These are phyloP conservation scores for Gila robusta DNA, from an alignment of 2,797 vertebrate species.

Conservation along the genomic window DNA sequence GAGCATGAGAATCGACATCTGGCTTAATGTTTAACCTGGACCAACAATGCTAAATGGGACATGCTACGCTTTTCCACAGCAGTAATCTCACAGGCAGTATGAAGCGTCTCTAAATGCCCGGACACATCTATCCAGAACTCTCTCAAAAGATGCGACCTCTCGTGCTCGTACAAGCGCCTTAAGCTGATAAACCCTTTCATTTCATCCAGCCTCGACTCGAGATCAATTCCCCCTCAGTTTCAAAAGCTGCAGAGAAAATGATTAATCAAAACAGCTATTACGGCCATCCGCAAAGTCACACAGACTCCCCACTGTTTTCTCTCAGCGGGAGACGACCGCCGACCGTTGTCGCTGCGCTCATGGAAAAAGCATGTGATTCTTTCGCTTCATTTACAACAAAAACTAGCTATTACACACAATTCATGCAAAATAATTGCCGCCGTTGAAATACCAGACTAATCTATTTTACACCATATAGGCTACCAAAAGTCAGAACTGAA, in stretches of 20 bases:
- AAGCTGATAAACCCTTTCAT: constrained; percentile 82
- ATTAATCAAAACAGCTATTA: constrained; percentile 81
- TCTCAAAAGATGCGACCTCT: constrained; percentile 77
- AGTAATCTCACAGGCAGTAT: constrained; percentile 75
- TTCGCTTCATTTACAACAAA: constrained; percentile 18
- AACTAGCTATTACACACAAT: constrained; percentile 26
- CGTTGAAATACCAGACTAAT: background rate
- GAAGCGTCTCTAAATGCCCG: constrained; percentile 76
- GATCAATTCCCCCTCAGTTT: constrained; percentile 65
- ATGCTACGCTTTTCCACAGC: constrained; percentile 54
- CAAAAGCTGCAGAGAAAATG: constrained; percentile 74
- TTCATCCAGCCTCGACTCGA: constrained; percentile 65
- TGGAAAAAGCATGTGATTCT: constrained; percentile 11
- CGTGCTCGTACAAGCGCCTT: constrained; percentile 78
- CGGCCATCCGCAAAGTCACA: constrained; percentile 68
- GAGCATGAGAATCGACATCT: constrained; percentile 51
- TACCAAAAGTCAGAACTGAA: constrained; percentile 6
- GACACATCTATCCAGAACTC: constrained; percentile 73
- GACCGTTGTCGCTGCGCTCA: constrained; percentile 50
- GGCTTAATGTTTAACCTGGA: constrained; percentile 48
- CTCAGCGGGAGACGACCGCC: constrained; percentile 70
- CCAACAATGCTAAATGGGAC: constrained; percentile 49
- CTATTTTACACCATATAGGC: background rate
- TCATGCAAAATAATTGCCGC: background rate
- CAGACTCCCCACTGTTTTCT: constrained; percentile 68